Evolutionary conservation across 2,797 vertebrate species (phyloP), one percentile per base, ranked within the genome.

Genomic region (Ptychobarbus kaznakovi): DNA sequence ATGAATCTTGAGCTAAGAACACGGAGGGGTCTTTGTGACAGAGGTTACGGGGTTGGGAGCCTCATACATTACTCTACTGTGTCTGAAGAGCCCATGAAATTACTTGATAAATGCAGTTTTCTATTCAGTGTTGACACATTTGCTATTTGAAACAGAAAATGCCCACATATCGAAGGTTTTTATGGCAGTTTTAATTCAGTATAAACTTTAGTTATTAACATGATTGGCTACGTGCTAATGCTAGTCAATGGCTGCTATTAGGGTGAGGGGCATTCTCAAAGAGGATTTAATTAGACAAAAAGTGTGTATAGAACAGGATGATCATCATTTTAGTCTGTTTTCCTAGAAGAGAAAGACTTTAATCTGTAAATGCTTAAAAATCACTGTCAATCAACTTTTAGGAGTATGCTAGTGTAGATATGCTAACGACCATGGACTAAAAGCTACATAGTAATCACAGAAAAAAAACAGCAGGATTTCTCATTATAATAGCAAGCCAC

Each of bases 1-100:
- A 84, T 86, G 38, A 86, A 87, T 88, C 77, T 61, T 78, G 6
- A 49, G n/a, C 35, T 63, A 15, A 81, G 63, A 86, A 72, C 83
- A 80, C 28, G 12, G 42, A 73, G 11, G 51, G 75, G 42, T 83
- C 74, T 83, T 44, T 86, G 32, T 78, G 18, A 85, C 20, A 20
- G 65, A 78, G 84, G 75, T 82, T 79, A 76, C 28, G 32, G 51
- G 82, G 68, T 73, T 35, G 22, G 22, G 56, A 28, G 38, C 69
- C n/a, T 70, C 66, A 82, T 82, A 84, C 35, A 80, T 76, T 65
- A 83, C 69, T 22, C 28, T 18, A 40, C 49, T 18, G 44, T 28
- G 42, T 49, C 61, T 73, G 51, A 81, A 73, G 35, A 68, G 6
- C 32, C n/a, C 68, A 56, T 38, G 6, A 32, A 53, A 49, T 38